Percentiles rank a stretch among this genome's conserved stretches.
Evolutionary conservation across 2,113 vertebrate genomes (phyloP).

Genomic region (Silurus meridionalis): DNA sequence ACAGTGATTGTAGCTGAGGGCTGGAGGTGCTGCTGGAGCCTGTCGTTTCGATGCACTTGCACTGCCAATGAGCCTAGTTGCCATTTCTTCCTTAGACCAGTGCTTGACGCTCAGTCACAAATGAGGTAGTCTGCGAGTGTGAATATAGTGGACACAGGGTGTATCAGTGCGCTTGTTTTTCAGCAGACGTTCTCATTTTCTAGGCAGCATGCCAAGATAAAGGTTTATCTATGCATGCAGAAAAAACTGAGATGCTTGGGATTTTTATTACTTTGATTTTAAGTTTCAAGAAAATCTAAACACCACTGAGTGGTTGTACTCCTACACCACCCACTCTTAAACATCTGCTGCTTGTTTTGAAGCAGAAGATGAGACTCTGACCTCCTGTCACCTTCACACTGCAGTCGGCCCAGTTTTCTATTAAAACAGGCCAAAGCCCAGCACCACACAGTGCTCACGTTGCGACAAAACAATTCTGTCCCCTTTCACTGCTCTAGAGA

Average conservation of each 20-base stretch:
- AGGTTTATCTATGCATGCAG: conserved; percentile 16
- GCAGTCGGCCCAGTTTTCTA: background rate
- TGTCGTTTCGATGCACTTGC: conserved; percentile 37
- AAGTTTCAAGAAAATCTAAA: conserved; percentile 13
- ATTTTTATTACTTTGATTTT: background rate
- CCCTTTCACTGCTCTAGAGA: background rate
- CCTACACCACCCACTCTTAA: conserved; percentile 13
- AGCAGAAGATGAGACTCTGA: conserved; percentile 9
- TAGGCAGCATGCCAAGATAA: conserved; percentile 38
- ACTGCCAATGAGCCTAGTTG: conserved; percentile 43
- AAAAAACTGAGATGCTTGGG: background rate
- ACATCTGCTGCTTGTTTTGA: conserved; percentile 27
- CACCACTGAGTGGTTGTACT: background rate
- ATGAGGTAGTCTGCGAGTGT: conserved; percentile 22
- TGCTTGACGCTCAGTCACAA: conserved; percentile 10
- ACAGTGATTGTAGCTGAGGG: conserved; percentile 49
- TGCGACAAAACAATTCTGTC: conserved; percentile 8
- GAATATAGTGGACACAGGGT: conserved; percentile 27
- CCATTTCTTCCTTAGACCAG: conserved; percentile 44
- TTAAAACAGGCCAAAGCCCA: conserved; percentile 16
- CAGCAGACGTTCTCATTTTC: conserved; percentile 10
- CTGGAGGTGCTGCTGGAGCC: conserved; percentile 43
- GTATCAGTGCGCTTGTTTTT: conserved; percentile 16
- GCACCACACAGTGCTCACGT: background rate
- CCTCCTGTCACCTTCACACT: background rate